These are phyloP conservation scores for Sabatieria punctata DNA, from an alignment of 2,888 invertebrate genomes.

Conservation along the genomic window DNA sequence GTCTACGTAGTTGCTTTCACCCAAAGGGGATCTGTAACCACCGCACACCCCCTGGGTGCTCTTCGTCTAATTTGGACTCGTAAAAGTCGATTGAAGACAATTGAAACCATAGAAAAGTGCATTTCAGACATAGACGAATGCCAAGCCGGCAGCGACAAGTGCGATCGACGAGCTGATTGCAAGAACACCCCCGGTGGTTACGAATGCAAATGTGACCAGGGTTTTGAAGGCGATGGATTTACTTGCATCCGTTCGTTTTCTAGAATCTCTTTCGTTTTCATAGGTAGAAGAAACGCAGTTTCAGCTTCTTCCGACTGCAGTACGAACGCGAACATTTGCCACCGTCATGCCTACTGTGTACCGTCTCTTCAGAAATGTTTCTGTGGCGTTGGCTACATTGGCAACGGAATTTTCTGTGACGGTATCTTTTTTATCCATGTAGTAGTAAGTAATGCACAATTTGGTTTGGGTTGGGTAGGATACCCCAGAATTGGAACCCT, in stretches of 20 bases:
- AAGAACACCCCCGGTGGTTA: slow-evolving; percentile 70
- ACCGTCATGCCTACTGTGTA: slow-evolving; percentile 23
- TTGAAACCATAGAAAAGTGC: too few relatives aligned
- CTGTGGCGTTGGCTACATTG: slow-evolving; percentile 22
- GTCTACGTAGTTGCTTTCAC: too few relatives aligned
- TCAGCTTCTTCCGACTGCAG: slow-evolving; percentile 21
- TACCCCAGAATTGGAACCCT: too few relatives aligned
- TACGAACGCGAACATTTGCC: slow-evolving; percentile 19
- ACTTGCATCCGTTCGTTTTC: slow-evolving; percentile 11
- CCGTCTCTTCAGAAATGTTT: slow-evolving; percentile 19
- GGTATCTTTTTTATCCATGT: too few relatives aligned
- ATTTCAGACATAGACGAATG: slow-evolving; percentile 78
- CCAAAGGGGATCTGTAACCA: too few relatives aligned
- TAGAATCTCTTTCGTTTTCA: too few relatives aligned
- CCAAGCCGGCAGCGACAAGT: slow-evolving; percentile 47
- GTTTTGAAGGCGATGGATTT: slow-evolving; percentile 50
- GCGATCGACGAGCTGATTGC: slow-evolving; percentile 67
- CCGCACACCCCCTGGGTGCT: too few relatives aligned
- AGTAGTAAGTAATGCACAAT: not conserved
- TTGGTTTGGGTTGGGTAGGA: too few relatives aligned
- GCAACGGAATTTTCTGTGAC: slow-evolving; percentile 17
- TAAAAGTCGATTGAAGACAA: too few relatives aligned
- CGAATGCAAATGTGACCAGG: slow-evolving; percentile 75
- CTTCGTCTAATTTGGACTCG: too few relatives aligned
- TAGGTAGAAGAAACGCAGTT: too few relatives aligned